These are phyloP conservation scores for Erythrocercus mccallii DNA, from an alignment of 2,113 vertebrate species.

Conservation along the genomic window DNA sequence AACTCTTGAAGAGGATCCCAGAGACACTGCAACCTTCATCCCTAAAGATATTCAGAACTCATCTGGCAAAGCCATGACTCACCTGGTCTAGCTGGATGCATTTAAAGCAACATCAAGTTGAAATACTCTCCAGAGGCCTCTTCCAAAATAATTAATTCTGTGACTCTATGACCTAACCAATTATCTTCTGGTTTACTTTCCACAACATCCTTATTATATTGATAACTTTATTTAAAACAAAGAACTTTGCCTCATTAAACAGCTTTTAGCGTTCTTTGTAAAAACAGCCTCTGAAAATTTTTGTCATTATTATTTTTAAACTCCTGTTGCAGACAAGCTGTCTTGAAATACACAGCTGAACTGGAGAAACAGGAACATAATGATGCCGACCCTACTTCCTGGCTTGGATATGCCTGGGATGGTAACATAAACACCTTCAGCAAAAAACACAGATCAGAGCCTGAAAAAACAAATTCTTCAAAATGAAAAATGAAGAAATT, in stretches of 20 bases:
- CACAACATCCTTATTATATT: background rate
- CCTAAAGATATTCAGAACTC: background rate
- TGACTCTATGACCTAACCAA: background rate
- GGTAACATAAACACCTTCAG: background rate
- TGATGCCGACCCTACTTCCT: slow-evolving; percentile 62
- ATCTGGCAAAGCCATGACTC: background rate
- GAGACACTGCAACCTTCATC: background rate
- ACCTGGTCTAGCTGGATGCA: background rate
- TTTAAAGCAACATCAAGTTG: background rate
- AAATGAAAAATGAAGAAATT: background rate
- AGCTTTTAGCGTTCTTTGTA: background rate
- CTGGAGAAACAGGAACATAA: slow-evolving; percentile 73
- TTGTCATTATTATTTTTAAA: background rate
- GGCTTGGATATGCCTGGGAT: slow-evolving; percentile 58
- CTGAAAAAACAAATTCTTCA: background rate
- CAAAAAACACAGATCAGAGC: background rate
- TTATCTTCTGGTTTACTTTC: background rate
- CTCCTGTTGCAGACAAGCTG: slow-evolving; percentile 68
- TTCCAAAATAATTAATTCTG: background rate
- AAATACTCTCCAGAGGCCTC: background rate
- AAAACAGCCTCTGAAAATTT: background rate
- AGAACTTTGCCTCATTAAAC: background rate
- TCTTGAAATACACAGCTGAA: slow-evolving; percentile 65
- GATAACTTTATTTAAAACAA: background rate
- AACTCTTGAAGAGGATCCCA: background rate